A percentile compares a stretch with the other conserved stretches of the same genome.
Evolutionary conservation across 1,140 invertebrate species (phyloP).

Genomic region (Leptestheria dahalacensis): DNA sequence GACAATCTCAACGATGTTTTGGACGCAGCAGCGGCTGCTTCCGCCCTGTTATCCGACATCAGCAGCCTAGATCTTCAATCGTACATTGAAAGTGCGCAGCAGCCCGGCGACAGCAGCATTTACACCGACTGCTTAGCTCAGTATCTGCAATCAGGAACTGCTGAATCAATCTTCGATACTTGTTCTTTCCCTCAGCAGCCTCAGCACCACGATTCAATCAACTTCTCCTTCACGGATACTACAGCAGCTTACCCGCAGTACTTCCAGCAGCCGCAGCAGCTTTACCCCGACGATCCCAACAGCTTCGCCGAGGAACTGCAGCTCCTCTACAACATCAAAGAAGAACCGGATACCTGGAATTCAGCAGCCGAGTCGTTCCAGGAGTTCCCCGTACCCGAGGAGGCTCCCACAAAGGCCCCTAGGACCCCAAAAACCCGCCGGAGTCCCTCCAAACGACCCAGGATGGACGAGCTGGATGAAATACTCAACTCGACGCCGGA

Average conservation of each 20-base stretch:
- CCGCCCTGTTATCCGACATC: slow-evolving; percentile 3
- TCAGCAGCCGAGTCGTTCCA: background rate
- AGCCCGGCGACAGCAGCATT: background rate
- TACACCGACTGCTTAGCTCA: background rate
- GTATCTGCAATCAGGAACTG: background rate
- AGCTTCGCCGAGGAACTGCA: background rate
- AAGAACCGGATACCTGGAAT: background rate
- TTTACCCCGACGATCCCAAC: background rate
- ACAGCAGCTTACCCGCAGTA: slow-evolving; percentile 15
- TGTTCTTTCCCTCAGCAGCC: background rate
- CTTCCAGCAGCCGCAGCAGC: slow-evolving; percentile 21
- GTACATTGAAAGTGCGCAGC: background rate
- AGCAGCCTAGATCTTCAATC: slow-evolving; percentile 9
- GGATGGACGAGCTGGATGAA: background rate
- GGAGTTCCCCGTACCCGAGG: background rate
- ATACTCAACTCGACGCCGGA: background rate
- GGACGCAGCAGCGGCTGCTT: slow-evolving; percentile 1
- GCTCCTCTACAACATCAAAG: background rate
- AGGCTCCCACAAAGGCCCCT: too few species aligned
- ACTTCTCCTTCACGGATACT: background rate
- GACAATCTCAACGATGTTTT: background rate
- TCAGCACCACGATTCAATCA: background rate
- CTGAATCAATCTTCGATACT: background rate
- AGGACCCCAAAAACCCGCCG: too few species aligned
- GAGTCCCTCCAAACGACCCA: background rate